These are phyloP conservation scores for Hyaena hyaena DNA, from an alignment of 2,113 vertebrate genomes.

Conservation along the genomic window DNA sequence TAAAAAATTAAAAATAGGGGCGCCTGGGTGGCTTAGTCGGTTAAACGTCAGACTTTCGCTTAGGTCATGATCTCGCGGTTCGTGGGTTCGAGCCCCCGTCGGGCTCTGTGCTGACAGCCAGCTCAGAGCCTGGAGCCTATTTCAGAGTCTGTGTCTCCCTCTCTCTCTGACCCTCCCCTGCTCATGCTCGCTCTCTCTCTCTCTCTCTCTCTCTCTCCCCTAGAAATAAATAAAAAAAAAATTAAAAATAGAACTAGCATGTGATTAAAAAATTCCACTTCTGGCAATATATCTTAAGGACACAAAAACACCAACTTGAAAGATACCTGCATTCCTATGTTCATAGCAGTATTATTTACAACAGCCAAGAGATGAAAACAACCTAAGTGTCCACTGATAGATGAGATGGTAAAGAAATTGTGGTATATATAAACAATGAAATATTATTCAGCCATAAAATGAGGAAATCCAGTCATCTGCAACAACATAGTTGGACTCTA, in stretches of 20 bases:
- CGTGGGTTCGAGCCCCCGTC: too few relatives aligned
- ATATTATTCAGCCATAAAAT: not conserved
- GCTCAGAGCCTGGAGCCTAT: too few relatives aligned
- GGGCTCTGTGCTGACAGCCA: too few relatives aligned
- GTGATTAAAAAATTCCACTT: not conserved
- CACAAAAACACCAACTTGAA: not conserved
- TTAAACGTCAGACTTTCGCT: too few relatives aligned
- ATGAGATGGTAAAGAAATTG: not conserved
- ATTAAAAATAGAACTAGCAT: not conserved
- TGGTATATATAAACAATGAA: not conserved
- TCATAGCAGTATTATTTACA: not conserved
- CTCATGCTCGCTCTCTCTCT: too few relatives aligned
- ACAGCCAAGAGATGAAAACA: not conserved
- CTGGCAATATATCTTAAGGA: not conserved
- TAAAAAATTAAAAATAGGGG: not conserved
- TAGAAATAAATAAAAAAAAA: not conserved
- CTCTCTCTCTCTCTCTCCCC: too few relatives aligned
- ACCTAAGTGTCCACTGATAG: not conserved
- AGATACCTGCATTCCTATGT: not conserved
- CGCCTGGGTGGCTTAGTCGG: too few relatives aligned
- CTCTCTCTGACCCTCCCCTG: too few relatives aligned
- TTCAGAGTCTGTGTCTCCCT: too few relatives aligned
- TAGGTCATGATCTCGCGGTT: too few relatives aligned
- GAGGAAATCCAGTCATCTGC: not conserved
- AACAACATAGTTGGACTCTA: not conserved